Evolutionary conservation across 2,113 vertebrate genomes (phyloP).

Genomic region (Cygnus buccinator): DNA sequence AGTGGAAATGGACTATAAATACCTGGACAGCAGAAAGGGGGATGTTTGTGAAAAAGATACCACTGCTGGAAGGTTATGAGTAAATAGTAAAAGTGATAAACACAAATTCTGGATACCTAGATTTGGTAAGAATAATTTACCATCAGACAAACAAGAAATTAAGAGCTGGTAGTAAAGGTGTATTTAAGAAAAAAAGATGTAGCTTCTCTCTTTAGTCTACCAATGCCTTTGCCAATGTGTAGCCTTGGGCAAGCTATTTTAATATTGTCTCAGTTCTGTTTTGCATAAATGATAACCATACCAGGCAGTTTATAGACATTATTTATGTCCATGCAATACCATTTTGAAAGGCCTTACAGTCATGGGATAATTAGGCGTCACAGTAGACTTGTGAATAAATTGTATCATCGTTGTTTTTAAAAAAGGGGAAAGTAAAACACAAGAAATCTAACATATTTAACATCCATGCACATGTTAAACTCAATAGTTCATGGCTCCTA

Average conservation of each 20-base stretch:
- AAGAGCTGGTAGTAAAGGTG: not conserved
- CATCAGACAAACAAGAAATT: not conserved
- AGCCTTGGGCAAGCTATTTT: not conserved
- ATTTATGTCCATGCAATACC: not conserved
- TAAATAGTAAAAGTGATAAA: not conserved
- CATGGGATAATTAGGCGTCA: not conserved
- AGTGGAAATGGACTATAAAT: not conserved
- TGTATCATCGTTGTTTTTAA: not conserved
- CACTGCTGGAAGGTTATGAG: not conserved
- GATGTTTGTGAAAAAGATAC: not conserved
- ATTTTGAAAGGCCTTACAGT: not conserved
- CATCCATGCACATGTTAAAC: not conserved
- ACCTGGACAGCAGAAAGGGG: not conserved
- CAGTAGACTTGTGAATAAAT: not conserved
- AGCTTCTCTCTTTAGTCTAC: not conserved
- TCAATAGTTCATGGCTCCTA: not conserved
- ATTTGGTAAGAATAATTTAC: not conserved
- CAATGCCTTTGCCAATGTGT: not conserved
- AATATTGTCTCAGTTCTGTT: not conserved
- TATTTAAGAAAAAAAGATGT: not conserved
- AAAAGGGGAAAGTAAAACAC: not conserved
- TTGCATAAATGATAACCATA: not conserved
- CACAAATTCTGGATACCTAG: not conserved
- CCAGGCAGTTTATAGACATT: not conserved
- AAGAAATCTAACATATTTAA: not conserved